A percentile compares a stretch with the other conserved stretches of the same genome.
phyloP scores from a whole-genome alignment of 2,797 vertebrate species.

The Crenuchus spilurus region DNA sequence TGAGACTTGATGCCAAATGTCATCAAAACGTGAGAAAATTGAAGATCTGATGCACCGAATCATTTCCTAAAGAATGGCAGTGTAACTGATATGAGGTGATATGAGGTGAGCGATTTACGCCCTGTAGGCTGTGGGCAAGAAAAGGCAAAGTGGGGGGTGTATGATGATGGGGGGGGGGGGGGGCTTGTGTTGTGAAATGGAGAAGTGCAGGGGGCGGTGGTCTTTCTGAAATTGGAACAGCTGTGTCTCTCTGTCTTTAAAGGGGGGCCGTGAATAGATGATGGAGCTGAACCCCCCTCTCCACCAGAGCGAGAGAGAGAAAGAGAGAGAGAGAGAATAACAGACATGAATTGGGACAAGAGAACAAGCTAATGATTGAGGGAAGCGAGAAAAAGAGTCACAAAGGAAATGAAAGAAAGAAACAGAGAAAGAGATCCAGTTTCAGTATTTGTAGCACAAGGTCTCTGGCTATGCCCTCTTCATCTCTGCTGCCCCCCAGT shows the following conservation, averaged over 20 bases:
- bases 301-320: not conserved
- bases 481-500: not conserved
- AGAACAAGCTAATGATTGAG: not conserved
- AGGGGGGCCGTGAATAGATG: slow-evolving; percentile 68
- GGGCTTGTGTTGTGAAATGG: slow-evolving; percentile 72
- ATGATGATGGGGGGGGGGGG: not conserved
- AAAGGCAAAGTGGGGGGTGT: not conserved
- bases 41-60: too few relatives aligned
- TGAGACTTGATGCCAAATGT: too few relatives aligned
- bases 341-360: too few relatives aligned
- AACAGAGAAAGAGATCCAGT: not conserved
- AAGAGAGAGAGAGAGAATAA: not conserved
- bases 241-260: slow-evolving; percentile 70
- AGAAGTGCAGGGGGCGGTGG: slow-evolving; percentile 67
- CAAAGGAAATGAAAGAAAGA: not conserved
- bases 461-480: too few relatives aligned
- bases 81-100: too few relatives aligned
- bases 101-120: too few relatives aligned
- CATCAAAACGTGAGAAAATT: too few relatives aligned
- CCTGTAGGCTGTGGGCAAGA: too few relatives aligned
- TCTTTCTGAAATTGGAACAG: slow-evolving; percentile 85
- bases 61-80: too few relatives aligned
- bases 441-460: too few relatives aligned
- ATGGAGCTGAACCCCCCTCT: slow-evolving; percentile 33
- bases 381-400: not conserved